Conservation (phyloP, 2,113 vertebrate genomes). For the Phaethornis superciliosus region DNA sequence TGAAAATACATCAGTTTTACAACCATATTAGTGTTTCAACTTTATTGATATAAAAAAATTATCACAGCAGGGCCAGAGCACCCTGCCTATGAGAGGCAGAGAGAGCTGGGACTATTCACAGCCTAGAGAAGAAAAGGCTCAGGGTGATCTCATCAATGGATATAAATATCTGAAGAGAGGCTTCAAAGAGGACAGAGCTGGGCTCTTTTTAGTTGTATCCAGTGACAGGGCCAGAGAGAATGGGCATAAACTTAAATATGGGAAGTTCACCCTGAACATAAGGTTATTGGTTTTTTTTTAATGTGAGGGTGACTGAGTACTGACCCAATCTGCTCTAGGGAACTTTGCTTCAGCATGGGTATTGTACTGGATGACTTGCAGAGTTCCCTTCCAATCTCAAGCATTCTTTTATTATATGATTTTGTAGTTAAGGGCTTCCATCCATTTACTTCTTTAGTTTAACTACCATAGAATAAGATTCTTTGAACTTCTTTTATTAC, state of each 20-base stretch:
- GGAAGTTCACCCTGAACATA: neutral
- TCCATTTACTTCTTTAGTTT: neutral
- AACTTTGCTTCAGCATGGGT: neutral
- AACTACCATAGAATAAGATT: neutral
- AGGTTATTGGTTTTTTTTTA: too few relatives aligned
- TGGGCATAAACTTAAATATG: neutral
- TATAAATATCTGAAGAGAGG: neutral
- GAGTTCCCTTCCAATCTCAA: neutral
- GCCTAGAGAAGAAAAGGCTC: neutral
- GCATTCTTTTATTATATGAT: neutral
- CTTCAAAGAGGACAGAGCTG: accelerated
- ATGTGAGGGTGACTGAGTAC: neutral
- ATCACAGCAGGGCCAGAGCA: neutral
- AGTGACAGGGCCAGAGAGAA: neutral
- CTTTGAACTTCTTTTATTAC: neutral
- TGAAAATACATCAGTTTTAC: neutral
- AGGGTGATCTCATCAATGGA: neutral
- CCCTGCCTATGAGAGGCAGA: neutral
- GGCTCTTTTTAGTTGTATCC: too few relatives aligned
- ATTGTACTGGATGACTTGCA: neutral
- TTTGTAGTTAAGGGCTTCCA: neutral
- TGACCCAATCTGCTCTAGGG: neutral
- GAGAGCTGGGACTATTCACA: neutral
- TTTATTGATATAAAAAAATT: neutral
- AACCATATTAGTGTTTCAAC: neutral